Conservation (phyloP, 2,888 invertebrate genomes). For the Cantharis nigra region DNA sequence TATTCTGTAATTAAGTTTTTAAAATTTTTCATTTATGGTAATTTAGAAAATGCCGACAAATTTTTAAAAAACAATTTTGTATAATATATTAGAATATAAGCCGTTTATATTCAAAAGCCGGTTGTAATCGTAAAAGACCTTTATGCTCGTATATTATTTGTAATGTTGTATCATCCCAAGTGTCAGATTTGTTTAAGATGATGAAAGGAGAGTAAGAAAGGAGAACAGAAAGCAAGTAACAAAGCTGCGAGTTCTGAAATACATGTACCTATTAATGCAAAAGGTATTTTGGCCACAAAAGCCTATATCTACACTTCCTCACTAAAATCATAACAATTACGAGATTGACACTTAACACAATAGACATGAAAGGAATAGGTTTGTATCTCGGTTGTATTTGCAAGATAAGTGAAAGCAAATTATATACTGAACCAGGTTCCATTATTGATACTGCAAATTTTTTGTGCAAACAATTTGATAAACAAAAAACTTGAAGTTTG, state of each 20-base stretch:
- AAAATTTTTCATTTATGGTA: neutral
- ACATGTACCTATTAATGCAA: neutral
- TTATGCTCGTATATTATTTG: neutral
- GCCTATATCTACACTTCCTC: neutral
- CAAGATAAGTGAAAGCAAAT: neutral
- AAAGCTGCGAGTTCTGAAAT: neutral
- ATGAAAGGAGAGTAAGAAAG: neutral
- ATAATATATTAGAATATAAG: neutral
- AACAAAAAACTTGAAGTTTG: neutral
- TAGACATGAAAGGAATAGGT: neutral
- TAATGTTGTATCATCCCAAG: neutral
- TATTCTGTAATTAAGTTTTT: neutral
- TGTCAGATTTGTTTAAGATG: neutral
- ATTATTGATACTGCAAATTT: neutral
- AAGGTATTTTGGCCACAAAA: neutral
- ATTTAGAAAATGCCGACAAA: neutral
- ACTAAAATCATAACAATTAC: neutral
- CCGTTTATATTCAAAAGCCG: neutral
- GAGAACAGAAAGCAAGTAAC: neutral
- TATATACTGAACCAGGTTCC: neutral
- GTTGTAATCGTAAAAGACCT: neutral
- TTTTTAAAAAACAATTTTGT: neutral
- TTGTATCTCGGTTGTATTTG: neutral
- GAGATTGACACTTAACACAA: neutral
- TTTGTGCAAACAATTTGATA: neutral